Conservation (phyloP, 1,140 invertebrate species). For the Armadillidium nasatum region DNA sequence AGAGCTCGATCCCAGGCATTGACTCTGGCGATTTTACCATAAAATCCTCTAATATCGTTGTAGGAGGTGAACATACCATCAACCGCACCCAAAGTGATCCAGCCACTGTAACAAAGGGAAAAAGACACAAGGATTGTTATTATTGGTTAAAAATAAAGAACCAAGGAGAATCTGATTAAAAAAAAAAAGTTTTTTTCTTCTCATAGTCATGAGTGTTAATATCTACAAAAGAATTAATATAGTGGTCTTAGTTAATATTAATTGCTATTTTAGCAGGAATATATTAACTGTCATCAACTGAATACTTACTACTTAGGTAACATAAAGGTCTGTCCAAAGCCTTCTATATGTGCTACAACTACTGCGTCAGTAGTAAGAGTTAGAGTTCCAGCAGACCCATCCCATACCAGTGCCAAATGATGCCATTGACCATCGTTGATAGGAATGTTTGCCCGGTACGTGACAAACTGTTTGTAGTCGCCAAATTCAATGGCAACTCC, state of each 20-base stretch:
- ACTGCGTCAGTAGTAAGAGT: slow-evolving; percentile 86
- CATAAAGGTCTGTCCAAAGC: slow-evolving; percentile 70
- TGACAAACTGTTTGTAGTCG: slow-evolving; percentile 80
- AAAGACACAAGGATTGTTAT: too few relatives aligned
- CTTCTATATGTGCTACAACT: slow-evolving; percentile 81
- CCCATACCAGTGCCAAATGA: slow-evolving; percentile 89
- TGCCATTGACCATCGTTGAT: slow-evolving; percentile 96
- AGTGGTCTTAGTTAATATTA: too few relatives aligned
- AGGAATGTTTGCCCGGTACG: slow-evolving; percentile 67
- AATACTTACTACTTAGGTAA: slow-evolving; percentile 72
- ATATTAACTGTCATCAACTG: background rate
- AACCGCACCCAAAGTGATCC: slow-evolving; percentile 86
- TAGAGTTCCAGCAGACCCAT: slow-evolving; percentile 73
- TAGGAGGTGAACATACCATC: slow-evolving; percentile 58
- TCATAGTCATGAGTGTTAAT: too few relatives aligned
- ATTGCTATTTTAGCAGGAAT: too few relatives aligned
- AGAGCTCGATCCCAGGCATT: slow-evolving; percentile 88
- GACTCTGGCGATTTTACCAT: slow-evolving; percentile 88
- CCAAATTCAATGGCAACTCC: slow-evolving; percentile 85
- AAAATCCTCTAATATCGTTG: slow-evolving; percentile 80
- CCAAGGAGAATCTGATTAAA: too few relatives aligned
- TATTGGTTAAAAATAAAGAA: too few relatives aligned
- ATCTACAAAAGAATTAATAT: too few relatives aligned
- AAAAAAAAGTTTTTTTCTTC: too few relatives aligned
- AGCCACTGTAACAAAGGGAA: slow-evolving; percentile 61